These are phyloP conservation scores for Polymixis flavicincta DNA, from an alignment of 2,888 invertebrate species.

Conservation along the genomic window DNA sequence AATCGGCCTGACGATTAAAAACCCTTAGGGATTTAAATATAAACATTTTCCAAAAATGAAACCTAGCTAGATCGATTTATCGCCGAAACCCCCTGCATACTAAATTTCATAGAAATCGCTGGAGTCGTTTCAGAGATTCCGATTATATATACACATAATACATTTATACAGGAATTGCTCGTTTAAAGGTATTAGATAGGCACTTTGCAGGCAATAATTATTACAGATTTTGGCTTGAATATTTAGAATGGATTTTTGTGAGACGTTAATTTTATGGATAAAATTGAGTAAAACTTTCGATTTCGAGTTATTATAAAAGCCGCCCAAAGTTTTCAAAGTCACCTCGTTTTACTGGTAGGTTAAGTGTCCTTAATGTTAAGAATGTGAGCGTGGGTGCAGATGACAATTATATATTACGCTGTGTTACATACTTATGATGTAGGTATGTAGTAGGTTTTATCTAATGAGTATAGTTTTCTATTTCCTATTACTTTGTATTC, in stretches of 20 bases:
- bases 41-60: too few species aligned
- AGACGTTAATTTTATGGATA: background rate
- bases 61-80: too few species aligned
- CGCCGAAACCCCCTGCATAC: too few species aligned
- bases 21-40: background rate
- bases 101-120: too few species aligned
- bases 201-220: background rate
- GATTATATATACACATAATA: too few species aligned
- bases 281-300: background rate
- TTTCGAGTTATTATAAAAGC: background rate
- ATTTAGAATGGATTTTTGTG: conserved; percentile 19
- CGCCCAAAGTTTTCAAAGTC: background rate
- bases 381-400: conserved; percentile 22
- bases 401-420: conserved; percentile 3
- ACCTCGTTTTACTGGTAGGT: background rate
- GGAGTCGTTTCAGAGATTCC: too few species aligned
- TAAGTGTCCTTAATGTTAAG: conserved; percentile 18
- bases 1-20: too few species aligned
- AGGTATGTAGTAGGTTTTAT: background rate
- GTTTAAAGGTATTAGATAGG: too few species aligned
- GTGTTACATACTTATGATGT: background rate
- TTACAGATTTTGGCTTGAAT: conserved; percentile 14
- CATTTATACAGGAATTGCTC: too few species aligned
- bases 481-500: background rate
- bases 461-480: conserved; percentile 1